Conservation (phyloP, 2,888 invertebrate species). For the Plebejus melissa region DNA sequence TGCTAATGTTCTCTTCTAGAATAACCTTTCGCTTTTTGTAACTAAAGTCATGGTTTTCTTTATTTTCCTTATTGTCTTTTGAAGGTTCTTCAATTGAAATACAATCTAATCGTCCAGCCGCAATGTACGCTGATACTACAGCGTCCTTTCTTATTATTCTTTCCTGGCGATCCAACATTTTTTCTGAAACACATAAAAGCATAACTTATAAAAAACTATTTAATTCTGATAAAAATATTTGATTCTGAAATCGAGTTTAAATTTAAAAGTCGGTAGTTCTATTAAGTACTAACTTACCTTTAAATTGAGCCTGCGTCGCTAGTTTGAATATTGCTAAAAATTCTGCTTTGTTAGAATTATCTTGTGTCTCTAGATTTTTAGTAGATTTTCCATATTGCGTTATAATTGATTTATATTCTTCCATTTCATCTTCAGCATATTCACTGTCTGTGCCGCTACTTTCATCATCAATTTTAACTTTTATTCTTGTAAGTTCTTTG, state of each 20-base stretch:
- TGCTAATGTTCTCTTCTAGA: slow-evolving; percentile 39
- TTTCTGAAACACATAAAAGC: slow-evolving; percentile 48
- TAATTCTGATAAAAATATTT: neutral
- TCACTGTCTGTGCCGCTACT: slow-evolving; percentile 68
- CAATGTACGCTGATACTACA: slow-evolving; percentile 71
- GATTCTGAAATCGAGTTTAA: neutral
- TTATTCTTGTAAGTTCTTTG: slow-evolving; percentile 58
- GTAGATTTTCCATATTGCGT: slow-evolving; percentile 53
- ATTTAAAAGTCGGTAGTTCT: neutral
- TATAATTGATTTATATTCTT: slow-evolving; percentile 73
- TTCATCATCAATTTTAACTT: slow-evolving; percentile 54
- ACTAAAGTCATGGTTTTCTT: slow-evolving; percentile 11
- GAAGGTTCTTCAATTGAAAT: slow-evolving; percentile 48
- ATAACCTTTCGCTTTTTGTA: slow-evolving; percentile 25
- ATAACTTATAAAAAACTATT: neutral
- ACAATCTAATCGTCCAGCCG: slow-evolving; percentile 56
- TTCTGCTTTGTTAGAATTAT: slow-evolving; percentile 71
- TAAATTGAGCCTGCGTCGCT: slow-evolving; percentile 79
- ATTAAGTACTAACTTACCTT: slow-evolving; percentile 62
- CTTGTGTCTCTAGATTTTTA: slow-evolving; percentile 43
- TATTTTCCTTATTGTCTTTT: slow-evolving; percentile 31
- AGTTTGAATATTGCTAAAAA: slow-evolving; percentile 82
- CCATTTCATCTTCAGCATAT: slow-evolving; percentile 73
- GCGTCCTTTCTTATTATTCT: slow-evolving; percentile 72
- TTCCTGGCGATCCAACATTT: slow-evolving; percentile 81